Percentiles rank a stretch among this genome's conserved stretches.
phyloP scores from a whole-genome alignment of 2,113 vertebrate species.

The Todiramphus saurophagus region DNA sequence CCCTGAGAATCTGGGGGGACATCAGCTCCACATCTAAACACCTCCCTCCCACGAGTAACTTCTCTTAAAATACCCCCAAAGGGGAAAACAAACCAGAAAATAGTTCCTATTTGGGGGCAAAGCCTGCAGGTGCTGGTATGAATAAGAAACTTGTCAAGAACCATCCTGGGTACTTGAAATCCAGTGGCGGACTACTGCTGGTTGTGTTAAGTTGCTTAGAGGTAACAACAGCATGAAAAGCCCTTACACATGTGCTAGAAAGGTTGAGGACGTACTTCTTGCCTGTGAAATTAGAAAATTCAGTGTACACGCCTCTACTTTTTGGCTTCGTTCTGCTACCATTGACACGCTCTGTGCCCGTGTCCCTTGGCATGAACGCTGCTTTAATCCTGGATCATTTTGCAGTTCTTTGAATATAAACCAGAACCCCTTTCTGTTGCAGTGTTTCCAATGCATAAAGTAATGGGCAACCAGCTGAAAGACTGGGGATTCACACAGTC shows the following conservation, averaged over 20 bases:
- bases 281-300: background rate
- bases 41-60: background rate
- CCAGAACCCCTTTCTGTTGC: background rate
- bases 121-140: background rate
- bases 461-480: background rate
- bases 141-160: background rate
- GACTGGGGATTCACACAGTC: background rate
- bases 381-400: background rate
- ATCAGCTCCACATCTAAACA: background rate
- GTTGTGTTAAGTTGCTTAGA: background rate
- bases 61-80: background rate
- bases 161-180: background rate
- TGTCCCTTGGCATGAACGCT: background rate
- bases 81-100: background rate
- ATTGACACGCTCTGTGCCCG: background rate
- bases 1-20: background rate
- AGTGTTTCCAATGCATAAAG: slow-evolving; percentile 11
- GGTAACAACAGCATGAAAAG: background rate
- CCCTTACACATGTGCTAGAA: background rate
- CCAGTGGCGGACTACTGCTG: background rate
- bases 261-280: background rate
- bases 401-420: background rate
- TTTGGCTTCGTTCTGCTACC: background rate
- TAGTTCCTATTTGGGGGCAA: background rate
- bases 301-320: accelerated